Evolutionary conservation across 2,888 invertebrate species (phyloP), one percentile per base, ranked within the genome.

Genomic region (Apantesis nais): DNA sequence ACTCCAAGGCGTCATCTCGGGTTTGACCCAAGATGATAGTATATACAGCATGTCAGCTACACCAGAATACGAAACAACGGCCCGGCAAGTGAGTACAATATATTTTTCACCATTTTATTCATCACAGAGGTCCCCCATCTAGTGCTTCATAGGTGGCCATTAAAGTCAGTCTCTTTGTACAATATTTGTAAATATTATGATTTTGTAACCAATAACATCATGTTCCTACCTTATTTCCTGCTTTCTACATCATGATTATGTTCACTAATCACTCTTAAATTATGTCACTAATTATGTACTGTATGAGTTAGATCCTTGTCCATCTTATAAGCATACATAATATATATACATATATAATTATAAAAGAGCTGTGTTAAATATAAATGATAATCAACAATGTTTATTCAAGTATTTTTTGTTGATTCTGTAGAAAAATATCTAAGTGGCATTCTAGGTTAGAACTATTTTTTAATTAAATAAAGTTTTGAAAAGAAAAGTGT

Each of bases 1-100:
- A 87, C 92, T 93, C 92, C 94, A 89, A 88, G 89, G 89, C 91
- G 87, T 93, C 93, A 93, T 93, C 93, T 92, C 89, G 94, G 93
- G 94, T 87, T 93, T 89, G 90, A 91, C 95, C 94, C 95, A 95
- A 95, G 94, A 95, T 95, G 95, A 90, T 90, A 92, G 90, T 94
- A 88, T 92, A 90, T 90, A 92, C 94, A 93, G 93, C 88, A 95
- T 95, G 95, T 95, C 95, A 88, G 90, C 95, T 88, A 87, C 94
- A 91, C 90, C 94, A 92, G 95, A 95, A 89, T 92, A 92, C 88
- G 93, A 95, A 93, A 85, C 94, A 84, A 86, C 90, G 94, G 93
- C 94, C 94, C 95, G 92, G 90, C 93, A 94, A 94, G 95, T 95
- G 78, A 94, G 95, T 94, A 89, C 68, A 78, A 74, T 19, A 62